Conservation (phyloP, 2,888 invertebrate genomes). For the Antitype chi region DNA sequence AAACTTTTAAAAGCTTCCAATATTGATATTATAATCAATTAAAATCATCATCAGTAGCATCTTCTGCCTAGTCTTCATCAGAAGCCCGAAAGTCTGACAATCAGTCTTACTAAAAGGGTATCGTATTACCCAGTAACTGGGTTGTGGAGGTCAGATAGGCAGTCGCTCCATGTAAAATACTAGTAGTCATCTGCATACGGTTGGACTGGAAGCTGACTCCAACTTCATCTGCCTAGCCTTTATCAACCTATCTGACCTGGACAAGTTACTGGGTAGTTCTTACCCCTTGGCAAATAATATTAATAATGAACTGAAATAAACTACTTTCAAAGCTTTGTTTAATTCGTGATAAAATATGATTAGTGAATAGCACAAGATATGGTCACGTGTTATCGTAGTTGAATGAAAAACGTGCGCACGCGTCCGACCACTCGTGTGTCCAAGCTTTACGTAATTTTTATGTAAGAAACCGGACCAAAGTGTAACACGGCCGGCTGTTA, state of each 20-base stretch:
- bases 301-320: neutral
- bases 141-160: too few relatives aligned
- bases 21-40: neutral
- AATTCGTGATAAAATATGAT: conserved; percentile 1
- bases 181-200: too few relatives aligned
- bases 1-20: conserved; percentile 5
- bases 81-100: too few relatives aligned
- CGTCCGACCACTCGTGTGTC: conserved; percentile 60
- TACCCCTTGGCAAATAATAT: neutral
- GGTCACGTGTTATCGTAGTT: conserved; percentile 56
- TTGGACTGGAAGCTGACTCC: too few relatives aligned
- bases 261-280: too few relatives aligned
- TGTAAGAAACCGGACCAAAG: conserved; percentile 83
- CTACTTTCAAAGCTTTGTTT: conserved; percentile 3
- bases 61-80: too few relatives aligned
- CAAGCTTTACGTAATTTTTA: conserved; percentile 84
- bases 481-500: conserved; percentile 72
- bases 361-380: conserved; percentile 13
- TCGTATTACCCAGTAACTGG: too few relatives aligned
- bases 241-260: too few relatives aligned
- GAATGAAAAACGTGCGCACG: conserved; percentile 65
- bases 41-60: neutral
- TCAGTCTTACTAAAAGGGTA: too few relatives aligned
- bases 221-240: too few relatives aligned
- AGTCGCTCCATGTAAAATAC: too few relatives aligned